Evolutionary conservation across 2,888 invertebrate genomes (phyloP), one percentile per base, ranked within the genome.

Genomic region (Vanessa cardui): DNA sequence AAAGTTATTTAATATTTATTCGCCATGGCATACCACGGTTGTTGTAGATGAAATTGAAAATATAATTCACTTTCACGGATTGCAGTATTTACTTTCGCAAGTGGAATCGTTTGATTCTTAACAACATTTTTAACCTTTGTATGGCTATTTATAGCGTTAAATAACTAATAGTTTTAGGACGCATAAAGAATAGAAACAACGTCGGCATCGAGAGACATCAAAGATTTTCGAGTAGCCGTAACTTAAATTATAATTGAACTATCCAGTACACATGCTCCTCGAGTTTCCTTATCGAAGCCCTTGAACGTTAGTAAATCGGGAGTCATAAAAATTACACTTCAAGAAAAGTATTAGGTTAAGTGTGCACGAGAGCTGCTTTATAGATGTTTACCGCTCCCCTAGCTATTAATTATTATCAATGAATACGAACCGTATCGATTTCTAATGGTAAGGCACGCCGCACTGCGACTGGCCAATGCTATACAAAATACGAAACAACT

Each of bases 361-460:
- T 86, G 87, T 82, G 76, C 80, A 78, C 76, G 78, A 80, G 75
- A 76, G 80, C 79, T 78, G 80, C 83, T 76, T 77, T 83, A 76
- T 82, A 78, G 80, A 81, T 79, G 81, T 78, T 81, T 76, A 76
- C 78, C 78, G 76, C 72, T 72, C 76, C 74, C 77, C 77, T 79
- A 62, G 79, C 85, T 83, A 89, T 90, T 87, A 87, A 89, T 90
- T 88, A 87, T 85, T 86, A 87, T 87, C 86, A 84, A 86, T 86
- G 84, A 80, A 79, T 80, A 82, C 79, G 81, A 81, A 80, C 79
- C 72, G 79, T 90, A 90, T 91, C 84, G 90, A 91, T 91, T 87
- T 81, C 81, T 86, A 86, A 83, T 87, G 84, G 81, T 77, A 77
- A 78, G 79, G 81, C 78, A 80, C 81, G 83, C 84, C 87, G 87